These are phyloP conservation scores for Branchellion lobata DNA, from an alignment of 2,888 invertebrate genomes.

Conservation along the genomic window DNA sequence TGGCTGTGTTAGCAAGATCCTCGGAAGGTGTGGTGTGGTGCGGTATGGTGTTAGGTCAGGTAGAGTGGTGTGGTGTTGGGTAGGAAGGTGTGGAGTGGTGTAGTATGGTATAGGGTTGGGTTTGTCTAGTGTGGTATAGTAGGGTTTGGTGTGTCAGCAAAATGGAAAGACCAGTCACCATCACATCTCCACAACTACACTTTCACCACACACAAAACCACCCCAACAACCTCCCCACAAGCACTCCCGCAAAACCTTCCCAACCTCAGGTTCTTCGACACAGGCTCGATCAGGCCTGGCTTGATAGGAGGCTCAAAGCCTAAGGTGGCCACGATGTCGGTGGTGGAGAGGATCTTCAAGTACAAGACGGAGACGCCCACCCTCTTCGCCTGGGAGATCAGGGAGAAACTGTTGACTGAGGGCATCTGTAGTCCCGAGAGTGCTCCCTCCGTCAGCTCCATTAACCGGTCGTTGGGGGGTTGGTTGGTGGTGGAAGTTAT, in stretches of 20 bases:
- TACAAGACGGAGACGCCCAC: slow-evolving; percentile 92
- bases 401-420: slow-evolving; percentile 83
- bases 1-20: slow-evolving; percentile 93
- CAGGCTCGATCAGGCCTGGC: slow-evolving; percentile 46
- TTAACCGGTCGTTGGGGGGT: slow-evolving; percentile 70
- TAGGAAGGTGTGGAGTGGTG: too few species aligned
- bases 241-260: too few species aligned
- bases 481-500: background rate
- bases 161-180: too few species aligned
- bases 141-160: too few species aligned
- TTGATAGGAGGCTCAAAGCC: slow-evolving; percentile 46
- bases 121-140: too few species aligned
- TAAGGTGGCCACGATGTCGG: slow-evolving; percentile 90
- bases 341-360: slow-evolving; percentile 88
- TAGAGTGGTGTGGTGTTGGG: too few species aligned
- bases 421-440: slow-evolving; percentile 76
- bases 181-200: too few species aligned
- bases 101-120: too few species aligned
- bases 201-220: too few species aligned
- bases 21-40: slow-evolving; percentile 86
- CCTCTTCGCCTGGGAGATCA: slow-evolving; percentile 95
- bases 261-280: slow-evolving; percentile 46
- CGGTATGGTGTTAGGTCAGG: slow-evolving; percentile 73
- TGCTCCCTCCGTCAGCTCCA: slow-evolving; percentile 89
- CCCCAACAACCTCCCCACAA: too few species aligned